These are phyloP conservation scores for Smithornis capensis DNA, from an alignment of 2,113 vertebrate species.

Conservation along the genomic window DNA sequence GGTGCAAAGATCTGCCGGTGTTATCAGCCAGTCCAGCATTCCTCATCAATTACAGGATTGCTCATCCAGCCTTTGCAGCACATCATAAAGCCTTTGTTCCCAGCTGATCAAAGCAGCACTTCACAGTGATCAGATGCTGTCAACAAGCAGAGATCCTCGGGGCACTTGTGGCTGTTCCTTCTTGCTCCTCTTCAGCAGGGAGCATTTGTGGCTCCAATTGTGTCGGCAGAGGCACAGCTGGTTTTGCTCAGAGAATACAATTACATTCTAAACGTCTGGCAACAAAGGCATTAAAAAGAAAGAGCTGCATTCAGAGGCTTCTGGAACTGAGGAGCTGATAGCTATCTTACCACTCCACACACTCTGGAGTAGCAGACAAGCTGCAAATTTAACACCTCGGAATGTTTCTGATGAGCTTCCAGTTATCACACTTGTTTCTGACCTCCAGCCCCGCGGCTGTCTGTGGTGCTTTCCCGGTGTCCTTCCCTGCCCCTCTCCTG, in stretches of 20 bases:
- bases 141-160: constrained; percentile 17
- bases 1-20: not conserved
- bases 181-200: constrained; percentile 24
- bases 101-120: constrained; percentile 56
- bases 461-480: not conserved
- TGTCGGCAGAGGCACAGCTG: constrained; percentile 8
- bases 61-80: not conserved
- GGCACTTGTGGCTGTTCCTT: constrained; percentile 31
- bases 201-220: not conserved
- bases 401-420: not conserved
- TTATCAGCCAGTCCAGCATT: constrained; percentile 2
- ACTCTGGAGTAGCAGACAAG: not conserved
- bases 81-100: constrained; percentile 30
- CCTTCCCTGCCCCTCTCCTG: not conserved
- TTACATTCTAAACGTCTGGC: constrained; percentile 9
- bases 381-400: not conserved
- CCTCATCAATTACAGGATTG: constrained; percentile 8
- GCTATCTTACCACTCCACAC: not conserved
- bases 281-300: not conserved
- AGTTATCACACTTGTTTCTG: not conserved
- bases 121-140: constrained; percentile 22
- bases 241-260: constrained; percentile 8
- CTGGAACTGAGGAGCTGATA: not conserved
- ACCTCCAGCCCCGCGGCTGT: not conserved
- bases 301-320: not conserved